Evolutionary conservation across 2,888 invertebrate species (phyloP).

Genomic region (Lasioglossum zephyrum): DNA sequence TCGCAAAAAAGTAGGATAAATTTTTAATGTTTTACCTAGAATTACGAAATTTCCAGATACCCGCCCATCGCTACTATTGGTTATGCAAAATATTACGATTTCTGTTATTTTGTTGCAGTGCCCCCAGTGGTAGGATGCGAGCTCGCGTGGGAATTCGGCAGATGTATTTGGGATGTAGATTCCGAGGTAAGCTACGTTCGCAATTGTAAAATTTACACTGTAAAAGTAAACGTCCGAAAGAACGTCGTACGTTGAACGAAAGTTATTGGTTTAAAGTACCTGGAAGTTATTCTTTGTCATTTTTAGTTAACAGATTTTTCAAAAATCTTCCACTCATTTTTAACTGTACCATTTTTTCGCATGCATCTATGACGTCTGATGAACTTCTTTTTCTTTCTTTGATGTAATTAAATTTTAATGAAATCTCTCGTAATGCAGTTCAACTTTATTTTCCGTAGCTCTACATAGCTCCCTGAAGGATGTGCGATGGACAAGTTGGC

Average conservation of each 20-base stretch:
- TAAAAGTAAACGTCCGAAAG: background rate
- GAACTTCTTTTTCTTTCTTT: background rate
- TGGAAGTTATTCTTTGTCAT: too few species aligned
- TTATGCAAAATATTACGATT: too few species aligned
- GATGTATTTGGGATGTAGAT: constrained; percentile 71
- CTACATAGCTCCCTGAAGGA: constrained; percentile 42
- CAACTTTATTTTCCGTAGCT: constrained; percentile 19
- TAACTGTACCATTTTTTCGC: too few species aligned
- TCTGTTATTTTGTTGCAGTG: constrained; percentile 30
- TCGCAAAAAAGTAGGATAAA: background rate
- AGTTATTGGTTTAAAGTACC: too few species aligned
- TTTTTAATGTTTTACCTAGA: background rate
- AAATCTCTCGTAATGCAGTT: background rate
- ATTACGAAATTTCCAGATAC: too few species aligned
- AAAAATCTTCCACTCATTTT: too few species aligned
- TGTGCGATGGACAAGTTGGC: background rate
- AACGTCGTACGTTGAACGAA: too few species aligned
- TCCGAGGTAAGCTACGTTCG: constrained; percentile 39
- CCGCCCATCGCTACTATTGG: too few species aligned
- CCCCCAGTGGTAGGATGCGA: constrained; percentile 68
- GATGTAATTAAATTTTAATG: background rate
- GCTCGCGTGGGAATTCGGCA: constrained; percentile 65
- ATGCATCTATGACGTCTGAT: too few species aligned
- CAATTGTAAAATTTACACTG: background rate
- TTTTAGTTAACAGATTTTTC: too few species aligned